Percentiles rank a stretch among this genome's conserved stretches.
phyloP scores from a whole-genome alignment of 2,888 invertebrate genomes.

The Ceramica pisi region DNA sequence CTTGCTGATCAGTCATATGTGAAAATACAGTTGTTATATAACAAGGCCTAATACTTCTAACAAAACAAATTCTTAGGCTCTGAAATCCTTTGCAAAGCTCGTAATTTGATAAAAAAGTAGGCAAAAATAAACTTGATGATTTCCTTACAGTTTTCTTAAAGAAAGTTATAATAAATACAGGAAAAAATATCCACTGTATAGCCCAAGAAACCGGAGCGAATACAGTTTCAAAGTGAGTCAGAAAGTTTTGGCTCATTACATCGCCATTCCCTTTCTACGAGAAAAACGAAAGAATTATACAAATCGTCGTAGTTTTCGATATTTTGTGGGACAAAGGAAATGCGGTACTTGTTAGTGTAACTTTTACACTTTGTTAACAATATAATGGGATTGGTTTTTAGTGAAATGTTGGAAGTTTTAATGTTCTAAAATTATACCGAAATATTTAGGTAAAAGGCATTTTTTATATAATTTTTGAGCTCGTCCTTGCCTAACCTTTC shows the following conservation, averaged over 20 bases:
- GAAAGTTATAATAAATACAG: conserved; percentile 57
- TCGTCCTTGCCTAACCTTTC: too few relatives aligned
- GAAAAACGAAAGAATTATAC: conserved; percentile 53
- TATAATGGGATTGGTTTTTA: background rate
- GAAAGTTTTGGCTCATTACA: conserved; percentile 59
- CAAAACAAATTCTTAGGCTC: background rate
- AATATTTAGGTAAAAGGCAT: too few relatives aligned
- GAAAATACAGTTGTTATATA: too few relatives aligned
- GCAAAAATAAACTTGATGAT: conserved; percentile 30
- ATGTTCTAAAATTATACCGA: too few relatives aligned
- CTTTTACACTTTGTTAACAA: conserved; percentile 17
- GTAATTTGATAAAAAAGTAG: conserved; percentile 19
- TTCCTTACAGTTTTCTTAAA: conserved; percentile 15
- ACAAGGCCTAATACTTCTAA: background rate
- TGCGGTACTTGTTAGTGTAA: conserved; percentile 12
- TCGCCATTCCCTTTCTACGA: conserved; percentile 41
- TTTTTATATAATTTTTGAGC: too few relatives aligned
- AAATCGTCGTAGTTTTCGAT: conserved; percentile 55
- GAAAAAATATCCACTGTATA: conserved; percentile 36
- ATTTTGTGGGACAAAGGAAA: conserved; percentile 44
- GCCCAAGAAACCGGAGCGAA: conserved; percentile 25
- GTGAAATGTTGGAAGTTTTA: background rate
- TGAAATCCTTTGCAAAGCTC: background rate
- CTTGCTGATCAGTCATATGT: too few relatives aligned
- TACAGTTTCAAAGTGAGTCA: conserved; percentile 49